These are phyloP conservation scores for Notothenia coriiceps DNA, from an alignment of 2,113 vertebrate species.

Conservation along the genomic window DNA sequence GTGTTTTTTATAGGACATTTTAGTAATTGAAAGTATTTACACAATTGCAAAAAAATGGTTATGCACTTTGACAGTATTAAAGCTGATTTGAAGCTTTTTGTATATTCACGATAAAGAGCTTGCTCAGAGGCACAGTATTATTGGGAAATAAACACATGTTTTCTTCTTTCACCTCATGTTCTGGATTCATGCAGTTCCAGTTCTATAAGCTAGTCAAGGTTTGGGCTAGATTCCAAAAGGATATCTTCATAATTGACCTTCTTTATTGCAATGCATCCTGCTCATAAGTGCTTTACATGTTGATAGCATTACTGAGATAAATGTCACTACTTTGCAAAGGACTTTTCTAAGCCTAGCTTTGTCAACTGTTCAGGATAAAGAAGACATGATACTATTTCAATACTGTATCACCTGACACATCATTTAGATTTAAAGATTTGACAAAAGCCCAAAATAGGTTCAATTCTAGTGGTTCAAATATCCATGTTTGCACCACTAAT, in stretches of 20 bases:
- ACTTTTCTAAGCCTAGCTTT: neutral
- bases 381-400: neutral
- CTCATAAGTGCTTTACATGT: neutral
- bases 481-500: no score
- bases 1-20: neutral
- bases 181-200: neutral
- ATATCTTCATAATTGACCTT: neutral
- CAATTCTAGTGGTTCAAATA: no score
- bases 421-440: neutral
- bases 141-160: neutral
- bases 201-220: neutral
- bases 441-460: neutral
- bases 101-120: neutral
- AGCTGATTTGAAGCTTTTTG: neutral
- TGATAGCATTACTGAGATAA: neutral
- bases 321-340: neutral
- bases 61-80: neutral
- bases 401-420: neutral
- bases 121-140: neutral
- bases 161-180: neutral
- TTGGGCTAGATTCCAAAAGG: neutral
- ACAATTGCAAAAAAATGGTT: constrained; percentile 4
- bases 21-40: neutral
- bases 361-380: neutral
- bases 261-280: neutral